These are phyloP conservation scores for Corydoras maculifer DNA, from an alignment of 2,113 vertebrate species.

Conservation along the genomic window DNA sequence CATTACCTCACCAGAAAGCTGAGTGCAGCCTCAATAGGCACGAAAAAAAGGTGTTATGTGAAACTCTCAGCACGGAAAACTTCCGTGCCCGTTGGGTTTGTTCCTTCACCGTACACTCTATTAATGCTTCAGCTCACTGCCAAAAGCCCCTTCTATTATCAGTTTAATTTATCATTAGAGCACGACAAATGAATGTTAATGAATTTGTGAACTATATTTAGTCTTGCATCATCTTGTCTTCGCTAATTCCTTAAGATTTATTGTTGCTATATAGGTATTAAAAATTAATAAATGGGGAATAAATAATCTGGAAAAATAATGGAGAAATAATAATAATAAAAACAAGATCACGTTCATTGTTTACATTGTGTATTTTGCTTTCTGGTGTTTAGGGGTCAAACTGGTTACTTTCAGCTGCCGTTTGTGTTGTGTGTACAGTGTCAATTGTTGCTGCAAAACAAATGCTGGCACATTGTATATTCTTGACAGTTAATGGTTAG, in stretches of 20 bases:
- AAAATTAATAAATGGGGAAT: not conserved
- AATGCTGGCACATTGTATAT: slow-evolving; percentile 26
- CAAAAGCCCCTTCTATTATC: slow-evolving; percentile 11
- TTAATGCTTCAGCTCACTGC: slow-evolving; percentile 26
- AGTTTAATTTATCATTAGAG: slow-evolving; percentile 32
- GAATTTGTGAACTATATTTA: slow-evolving; percentile 17
- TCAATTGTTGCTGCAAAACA: not conserved
- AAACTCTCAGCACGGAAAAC: slow-evolving; percentile 33
- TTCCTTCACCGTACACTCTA: slow-evolving; percentile 27
- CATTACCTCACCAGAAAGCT: slow-evolving; percentile 36
- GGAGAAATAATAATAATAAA: not conserved
- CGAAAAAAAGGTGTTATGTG: slow-evolving; percentile 33
- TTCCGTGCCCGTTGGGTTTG: slow-evolving; percentile 25
- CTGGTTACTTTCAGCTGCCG: not conserved
- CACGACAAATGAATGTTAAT: slow-evolving; percentile 30
- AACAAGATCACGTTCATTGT: not conserved
- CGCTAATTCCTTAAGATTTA: not conserved
- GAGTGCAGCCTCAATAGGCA: slow-evolving; percentile 21
- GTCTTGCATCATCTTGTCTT: slow-evolving; percentile 8
- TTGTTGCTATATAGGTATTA: slow-evolving; percentile 1
- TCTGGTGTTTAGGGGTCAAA: not conserved
- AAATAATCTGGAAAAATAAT: not conserved
- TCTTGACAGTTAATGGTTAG: slow-evolving; percentile 18
- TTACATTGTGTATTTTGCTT: slow-evolving; percentile 5
- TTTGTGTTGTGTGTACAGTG: slow-evolving; percentile 8